Conservation (phyloP, 2,113 vertebrate genomes). For the Melanotaenia duboulayi region DNA sequence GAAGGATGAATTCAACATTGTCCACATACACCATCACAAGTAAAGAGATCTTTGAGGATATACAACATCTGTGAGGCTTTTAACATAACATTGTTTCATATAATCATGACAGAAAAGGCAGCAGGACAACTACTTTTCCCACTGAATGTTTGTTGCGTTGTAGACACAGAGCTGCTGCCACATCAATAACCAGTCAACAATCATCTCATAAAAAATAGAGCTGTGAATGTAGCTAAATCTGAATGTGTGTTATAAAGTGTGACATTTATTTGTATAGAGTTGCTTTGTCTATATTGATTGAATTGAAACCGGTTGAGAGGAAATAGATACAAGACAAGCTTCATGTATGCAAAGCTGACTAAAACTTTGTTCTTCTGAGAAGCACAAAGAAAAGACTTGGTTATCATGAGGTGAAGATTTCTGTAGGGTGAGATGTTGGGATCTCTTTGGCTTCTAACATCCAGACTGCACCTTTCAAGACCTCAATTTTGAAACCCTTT, state of each 20-base stretch:
- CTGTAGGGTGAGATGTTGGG: conserved; percentile 34
- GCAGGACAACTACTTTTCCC: too few relatives aligned
- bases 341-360: conserved; percentile 57
- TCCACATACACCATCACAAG: too few relatives aligned
- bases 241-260: conserved; percentile 36
- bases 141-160: conserved; percentile 25
- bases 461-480: conserved; percentile 65
- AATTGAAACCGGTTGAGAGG: neutral
- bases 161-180: conserved; percentile 50
- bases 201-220: conserved; percentile 52
- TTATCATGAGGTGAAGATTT: conserved; percentile 37
- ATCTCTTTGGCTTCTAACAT: conserved; percentile 29
- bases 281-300: too few relatives aligned
- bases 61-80: too few relatives aligned
- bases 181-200: conserved; percentile 69
- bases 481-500: conserved; percentile 75
- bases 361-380: neutral
- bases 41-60: too few relatives aligned
- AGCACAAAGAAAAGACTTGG: conserved; percentile 14
- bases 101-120: too few relatives aligned
- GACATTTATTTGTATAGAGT: too few relatives aligned
- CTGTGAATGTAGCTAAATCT: conserved; percentile 40
- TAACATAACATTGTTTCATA: too few relatives aligned
- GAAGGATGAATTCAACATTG: too few relatives aligned
- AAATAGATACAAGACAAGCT: conserved; percentile 2